Evolutionary conservation across 2,113 vertebrate species (phyloP), one percentile per base, ranked within the genome.

Genomic region (Cyanocitta stelleri): DNA sequence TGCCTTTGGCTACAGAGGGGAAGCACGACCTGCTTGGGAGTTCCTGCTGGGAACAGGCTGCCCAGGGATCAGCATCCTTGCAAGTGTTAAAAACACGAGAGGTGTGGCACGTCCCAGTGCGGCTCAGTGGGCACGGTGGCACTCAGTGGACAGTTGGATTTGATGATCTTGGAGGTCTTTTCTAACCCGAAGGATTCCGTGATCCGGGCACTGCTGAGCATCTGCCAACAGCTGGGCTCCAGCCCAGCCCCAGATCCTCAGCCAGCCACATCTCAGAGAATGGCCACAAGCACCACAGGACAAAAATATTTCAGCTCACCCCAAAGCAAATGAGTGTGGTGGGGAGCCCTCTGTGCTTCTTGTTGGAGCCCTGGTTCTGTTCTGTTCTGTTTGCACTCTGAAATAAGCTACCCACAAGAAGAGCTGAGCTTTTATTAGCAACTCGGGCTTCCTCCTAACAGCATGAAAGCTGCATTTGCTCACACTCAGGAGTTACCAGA

Each of bases 1-100:
- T 0, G 4, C 20, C 43, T 48, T 56, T 10, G 10, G 71, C 35
- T 12, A 0, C 1, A 10, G 69, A 0, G 3, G 5, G 41, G 74
- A 52, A 22, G 23, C 0, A 3, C 30, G 20, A 62, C 2, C 12
- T 49, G 74, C 66, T 11, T 0, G 7, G 41, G 37, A n/a, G 13
- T 0, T 39, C 19, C 62, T 75, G 54, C 69, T 59, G 20, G 33
- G 35, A 59, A 13, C 55, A 69, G 39, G 9, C 41, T 62, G 46
- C 41, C 27, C 68, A 35, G 24, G n/a, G 48, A 15, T 20, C 54
- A 35, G 35, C 41, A 5, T 7, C 16, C 3, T 1, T 69, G 71
- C 26, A 16, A 49, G 21, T 1, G 41, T 8, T 43, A 27, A 35
- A 76, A 32, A 16, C 43, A 13, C 0, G 0, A 55, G 48, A 55